Percentiles rank a stretch among this genome's conserved stretches.
phyloP scores from a whole-genome alignment of 2,113 vertebrate species.

The Etheostoma spectabile region DNA sequence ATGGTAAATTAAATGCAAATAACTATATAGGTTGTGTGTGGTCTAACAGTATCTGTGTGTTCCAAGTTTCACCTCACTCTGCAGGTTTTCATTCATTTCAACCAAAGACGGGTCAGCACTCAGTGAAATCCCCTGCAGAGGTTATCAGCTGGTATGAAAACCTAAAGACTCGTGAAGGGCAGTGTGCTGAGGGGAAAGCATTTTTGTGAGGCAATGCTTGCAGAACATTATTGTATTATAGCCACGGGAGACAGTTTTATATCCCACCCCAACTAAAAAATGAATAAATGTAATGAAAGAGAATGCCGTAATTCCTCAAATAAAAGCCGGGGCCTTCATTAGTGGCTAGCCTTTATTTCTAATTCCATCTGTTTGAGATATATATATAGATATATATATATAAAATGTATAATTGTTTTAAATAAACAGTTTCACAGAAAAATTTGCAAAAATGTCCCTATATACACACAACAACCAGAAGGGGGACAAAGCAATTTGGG shows the following conservation, averaged over 20 bases:
- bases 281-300: background rate
- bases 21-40: background rate
- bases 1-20: background rate
- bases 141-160: background rate
- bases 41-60: background rate
- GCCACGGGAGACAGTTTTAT: background rate
- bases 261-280: background rate
- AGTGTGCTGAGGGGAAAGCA: background rate
- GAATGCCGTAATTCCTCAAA: too few species aligned
- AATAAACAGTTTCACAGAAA: too few species aligned
- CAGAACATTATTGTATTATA: background rate
- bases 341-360: too few species aligned
- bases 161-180: background rate
- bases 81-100: background rate
- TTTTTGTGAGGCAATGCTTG: background rate
- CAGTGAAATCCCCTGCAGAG: slow-evolving; percentile 6
- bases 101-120: background rate
- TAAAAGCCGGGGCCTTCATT: too few species aligned
- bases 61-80: background rate
- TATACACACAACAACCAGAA: too few species aligned
- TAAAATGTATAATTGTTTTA: too few species aligned
- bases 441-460: too few species aligned
- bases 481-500: too few species aligned
- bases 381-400: too few species aligned
- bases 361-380: too few species aligned